phyloP scores from a whole-genome alignment of 2,797 vertebrate species.

The Lepidocolaptes lacrymiger region DNA sequence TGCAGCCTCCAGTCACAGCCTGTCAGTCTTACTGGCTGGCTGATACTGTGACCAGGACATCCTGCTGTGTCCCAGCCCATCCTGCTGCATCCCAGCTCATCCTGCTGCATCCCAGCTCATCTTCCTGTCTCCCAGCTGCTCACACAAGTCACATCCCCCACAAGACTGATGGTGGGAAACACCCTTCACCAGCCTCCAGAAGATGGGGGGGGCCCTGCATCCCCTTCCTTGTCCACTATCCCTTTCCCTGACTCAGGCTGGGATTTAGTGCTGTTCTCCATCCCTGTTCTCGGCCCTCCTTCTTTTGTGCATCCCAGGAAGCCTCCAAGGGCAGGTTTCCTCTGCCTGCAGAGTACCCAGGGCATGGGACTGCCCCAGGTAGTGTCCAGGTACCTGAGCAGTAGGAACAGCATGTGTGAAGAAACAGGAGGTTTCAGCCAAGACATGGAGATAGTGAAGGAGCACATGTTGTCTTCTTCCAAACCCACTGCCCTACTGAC shows the following conservation, averaged over 20 bases:
- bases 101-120: rapidly evolving
- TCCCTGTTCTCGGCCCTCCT: not conserved
- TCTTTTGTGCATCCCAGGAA: not conserved
- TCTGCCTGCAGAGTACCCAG: not conserved
- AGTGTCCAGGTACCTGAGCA: rapidly evolving
- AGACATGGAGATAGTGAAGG: rapidly evolving
- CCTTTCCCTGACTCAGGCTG: not conserved
- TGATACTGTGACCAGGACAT: rapidly evolving
- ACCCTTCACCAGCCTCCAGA: not conserved
- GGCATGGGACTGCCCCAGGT: no score
- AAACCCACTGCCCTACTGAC: not conserved
- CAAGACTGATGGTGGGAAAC: not conserved
- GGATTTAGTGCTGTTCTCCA: not conserved
- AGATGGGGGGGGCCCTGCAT: not conserved
- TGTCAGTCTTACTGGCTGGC: not conserved
- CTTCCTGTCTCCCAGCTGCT: not conserved
- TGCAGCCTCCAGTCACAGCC: not conserved
- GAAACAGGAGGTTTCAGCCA: not conserved
- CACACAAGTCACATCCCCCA: not conserved
- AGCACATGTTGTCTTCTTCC: not conserved
- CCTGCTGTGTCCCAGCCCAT: rapidly evolving
- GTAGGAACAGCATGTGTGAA: not conserved
- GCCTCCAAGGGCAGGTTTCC: not conserved
- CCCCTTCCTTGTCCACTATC: not conserved
- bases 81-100: rapidly evolving